Evolutionary conservation across 2,888 invertebrate species (phyloP), one percentile per base, ranked within the genome.

Genomic region (Agriopis marginaria): DNA sequence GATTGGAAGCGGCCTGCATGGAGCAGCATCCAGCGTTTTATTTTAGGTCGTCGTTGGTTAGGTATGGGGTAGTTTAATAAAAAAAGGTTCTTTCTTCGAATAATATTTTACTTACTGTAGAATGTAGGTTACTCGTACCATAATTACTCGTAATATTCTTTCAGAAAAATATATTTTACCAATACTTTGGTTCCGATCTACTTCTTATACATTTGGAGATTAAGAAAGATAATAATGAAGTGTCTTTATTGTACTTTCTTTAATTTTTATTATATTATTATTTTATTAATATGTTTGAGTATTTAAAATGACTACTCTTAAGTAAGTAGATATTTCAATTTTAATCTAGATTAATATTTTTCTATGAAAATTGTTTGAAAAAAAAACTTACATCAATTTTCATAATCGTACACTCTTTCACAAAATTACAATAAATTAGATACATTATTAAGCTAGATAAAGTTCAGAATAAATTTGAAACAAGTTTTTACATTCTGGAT

Each of bases 91-190:
- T 7, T 10, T 45, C 54, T 63, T 55, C 55, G n/a, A 49, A 56
- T 56, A 4, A 9, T 44, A 50, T 17, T 64, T 64, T 64, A 56
- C 9, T 64, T 7, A 47, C 7, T 55, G 55, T n/a, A 63, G 1
- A 63, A 14, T 63, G 7, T 6, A 47, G 7, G 6, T 63, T 23
- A 42, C 14, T 50, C n/a, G 5, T 6, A 14, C 9, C 5, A 40
- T 56, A 7, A 42, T 10, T 32, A 32, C 32, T 5, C 32, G 32
- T 32, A 45, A 60, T 61, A 66, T 54, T 60, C 7, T 40, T 40
- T 23, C 60, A 60, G 47, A 66, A 61, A 40, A 61, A 66, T 60
- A 65, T 65, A 32, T 45, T 23, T 56, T 17, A 17, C 8, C 40
- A 42, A 50, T 7, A 32, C n/a, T 8, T 54, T 56, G 49, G 49